These are phyloP conservation scores for Hystrix cristata DNA, from an alignment of 2,113 vertebrate species.

Conservation along the genomic window DNA sequence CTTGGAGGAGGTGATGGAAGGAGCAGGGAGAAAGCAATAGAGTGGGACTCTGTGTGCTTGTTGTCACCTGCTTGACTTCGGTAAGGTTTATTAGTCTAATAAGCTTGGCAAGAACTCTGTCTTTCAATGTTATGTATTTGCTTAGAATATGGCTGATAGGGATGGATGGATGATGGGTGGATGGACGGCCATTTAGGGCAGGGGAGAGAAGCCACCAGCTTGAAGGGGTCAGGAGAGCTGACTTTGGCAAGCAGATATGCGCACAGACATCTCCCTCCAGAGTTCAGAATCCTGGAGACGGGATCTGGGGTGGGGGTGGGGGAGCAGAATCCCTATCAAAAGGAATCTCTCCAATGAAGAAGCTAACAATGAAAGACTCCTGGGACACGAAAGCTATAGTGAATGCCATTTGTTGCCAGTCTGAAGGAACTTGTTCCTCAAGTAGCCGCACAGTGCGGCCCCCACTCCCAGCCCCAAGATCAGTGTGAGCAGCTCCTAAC, in stretches of 20 bases:
- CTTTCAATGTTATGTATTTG: slow-evolving; percentile 1
- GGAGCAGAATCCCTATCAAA: not conserved
- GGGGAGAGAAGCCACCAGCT: not conserved
- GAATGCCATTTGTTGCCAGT: slow-evolving; percentile 8
- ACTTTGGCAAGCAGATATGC: not conserved
- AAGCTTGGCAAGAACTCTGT: not conserved
- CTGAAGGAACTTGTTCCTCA: slow-evolving; percentile 21
- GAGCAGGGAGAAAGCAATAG: not conserved
- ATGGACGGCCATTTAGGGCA: not conserved
- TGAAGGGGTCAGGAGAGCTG: not conserved
- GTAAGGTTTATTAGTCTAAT: not conserved
- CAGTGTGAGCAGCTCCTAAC: not conserved
- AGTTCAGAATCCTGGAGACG: not conserved
- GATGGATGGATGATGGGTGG: not conserved
- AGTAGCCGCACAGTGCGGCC: not conserved
- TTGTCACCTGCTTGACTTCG: not conserved
- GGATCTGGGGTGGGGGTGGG: not conserved
- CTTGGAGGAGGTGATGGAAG: not conserved
- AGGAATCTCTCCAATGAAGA: not conserved
- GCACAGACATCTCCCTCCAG: not conserved
- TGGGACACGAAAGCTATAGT: not conserved
- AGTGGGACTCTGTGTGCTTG: not conserved
- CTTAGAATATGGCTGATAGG: not conserved
- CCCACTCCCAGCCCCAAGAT: slow-evolving; percentile 14
- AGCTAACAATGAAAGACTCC: slow-evolving; percentile 2